phyloP scores from a whole-genome alignment of 2,113 vertebrate species.

The Tragelaphus imberbis region DNA sequence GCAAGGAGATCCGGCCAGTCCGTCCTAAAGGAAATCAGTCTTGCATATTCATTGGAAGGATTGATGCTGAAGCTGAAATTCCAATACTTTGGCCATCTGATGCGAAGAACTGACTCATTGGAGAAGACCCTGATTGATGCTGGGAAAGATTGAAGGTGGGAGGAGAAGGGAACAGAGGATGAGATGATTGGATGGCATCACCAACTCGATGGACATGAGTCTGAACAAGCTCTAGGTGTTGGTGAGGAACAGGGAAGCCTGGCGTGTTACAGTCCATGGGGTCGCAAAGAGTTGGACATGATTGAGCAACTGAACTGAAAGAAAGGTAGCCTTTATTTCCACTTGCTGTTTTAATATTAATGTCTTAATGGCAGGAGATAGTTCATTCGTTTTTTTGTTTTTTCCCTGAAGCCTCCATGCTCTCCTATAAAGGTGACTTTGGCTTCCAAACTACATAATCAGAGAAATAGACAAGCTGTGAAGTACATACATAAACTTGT shows the following conservation, averaged over 20 bases:
- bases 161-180: background rate
- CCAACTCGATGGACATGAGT: background rate
- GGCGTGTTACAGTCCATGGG: background rate
- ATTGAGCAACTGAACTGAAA: background rate
- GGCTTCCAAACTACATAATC: background rate
- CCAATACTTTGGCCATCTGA: background rate
- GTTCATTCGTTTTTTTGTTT: background rate
- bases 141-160: background rate
- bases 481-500: background rate
- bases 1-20: background rate
- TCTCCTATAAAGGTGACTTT: background rate
- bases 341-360: background rate
- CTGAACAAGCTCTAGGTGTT: background rate
- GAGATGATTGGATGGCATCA: background rate
- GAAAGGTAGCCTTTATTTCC: background rate
- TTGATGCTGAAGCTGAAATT: background rate
- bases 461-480: background rate
- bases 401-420: background rate
- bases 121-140: background rate
- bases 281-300: accelerated
- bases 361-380: background rate
- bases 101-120: background rate
- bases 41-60: background rate
- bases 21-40: background rate
- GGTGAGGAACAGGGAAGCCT: background rate